These are phyloP conservation scores for Puma concolor DNA, from an alignment of 2,113 vertebrate species.

Conservation along the genomic window DNA sequence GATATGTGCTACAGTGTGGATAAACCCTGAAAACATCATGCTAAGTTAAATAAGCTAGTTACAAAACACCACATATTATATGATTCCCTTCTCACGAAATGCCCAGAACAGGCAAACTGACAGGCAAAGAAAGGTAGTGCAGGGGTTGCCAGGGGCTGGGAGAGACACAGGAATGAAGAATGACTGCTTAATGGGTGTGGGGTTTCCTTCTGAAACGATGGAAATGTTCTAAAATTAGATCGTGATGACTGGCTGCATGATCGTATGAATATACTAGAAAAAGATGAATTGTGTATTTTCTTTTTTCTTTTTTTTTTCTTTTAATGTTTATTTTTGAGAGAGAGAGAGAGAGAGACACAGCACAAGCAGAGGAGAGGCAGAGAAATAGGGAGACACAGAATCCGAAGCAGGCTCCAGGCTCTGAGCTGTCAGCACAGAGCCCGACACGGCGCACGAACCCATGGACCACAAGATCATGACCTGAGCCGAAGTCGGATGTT, in stretches of 20 bases:
- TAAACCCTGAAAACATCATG: not conserved
- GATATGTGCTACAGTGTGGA: accelerated
- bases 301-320: no score
- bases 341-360: no score
- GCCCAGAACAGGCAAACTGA: not conserved
- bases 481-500: no score
- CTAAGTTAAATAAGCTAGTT: not conserved
- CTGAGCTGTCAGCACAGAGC: no score
- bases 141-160: not conserved
- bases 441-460: no score
- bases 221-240: not conserved
- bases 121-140: not conserved
- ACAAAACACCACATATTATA: not conserved
- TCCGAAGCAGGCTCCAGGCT: no score
- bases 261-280: not conserved
- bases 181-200: not conserved
- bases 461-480: no score
- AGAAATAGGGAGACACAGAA: no score
- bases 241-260: not conserved
- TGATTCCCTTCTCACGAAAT: not conserved
- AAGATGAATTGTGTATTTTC: not conserved
- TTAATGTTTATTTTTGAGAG: no score
- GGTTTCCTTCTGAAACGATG: not conserved
- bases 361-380: no score
- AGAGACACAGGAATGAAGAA: not conserved